Base-by-base conservation (phyloP, 1,140 invertebrate species). In the Pseudobourletiella spinata region DNA sequence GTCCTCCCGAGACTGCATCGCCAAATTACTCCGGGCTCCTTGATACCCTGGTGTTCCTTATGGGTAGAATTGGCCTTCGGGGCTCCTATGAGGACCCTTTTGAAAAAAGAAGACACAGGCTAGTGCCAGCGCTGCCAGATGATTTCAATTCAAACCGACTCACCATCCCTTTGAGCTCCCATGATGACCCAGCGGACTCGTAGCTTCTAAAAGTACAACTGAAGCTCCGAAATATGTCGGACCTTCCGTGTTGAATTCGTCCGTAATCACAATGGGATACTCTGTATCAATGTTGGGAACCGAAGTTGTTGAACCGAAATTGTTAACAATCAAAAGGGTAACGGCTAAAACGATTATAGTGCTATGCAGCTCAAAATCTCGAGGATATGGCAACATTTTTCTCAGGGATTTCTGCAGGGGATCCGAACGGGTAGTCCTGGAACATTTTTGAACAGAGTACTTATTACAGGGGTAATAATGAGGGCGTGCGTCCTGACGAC, bases 251-350 rank as follows among this genome's bases (percentile, higher is more conserved):
- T 61, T 57, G 14, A 61, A 30, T 4, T 30, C 25, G 32, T 64
- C 50, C 15, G 44, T 58, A 48, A 68, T 68, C 43, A 68, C 57
- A 48, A 65, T 60, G 2, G 66, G 66, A 35, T 60, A 55, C 39
- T 57, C 43, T 20, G 16, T 44, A 29, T 68, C 66, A 30, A 68
- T 60, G 22, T 68, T 65, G 35, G 61, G 63, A 8, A 8, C 32
- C 32, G 32, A n/a, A n/a, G n/a, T n/a, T n/a, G n/a, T n/a, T n/a
- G n/a, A n/a, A n/a, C n/a, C n/a, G n/a, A n/a, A n/a, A n/a, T n/a
- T n/a, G n/a, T n/a, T n/a, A n/a, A n/a, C n/a, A n/a, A n/a, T n/a
- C n/a, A n/a, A n/a, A n/a, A n/a, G n/a, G n/a, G n/a, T n/a, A n/a
- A n/a, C n/a, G n/a, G n/a, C n/a, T n/a, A n/a, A n/a, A n/a, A n/a